Evolutionary conservation across 2,797 vertebrate genomes (phyloP).

Genomic region (Allobates femoralis): DNA sequence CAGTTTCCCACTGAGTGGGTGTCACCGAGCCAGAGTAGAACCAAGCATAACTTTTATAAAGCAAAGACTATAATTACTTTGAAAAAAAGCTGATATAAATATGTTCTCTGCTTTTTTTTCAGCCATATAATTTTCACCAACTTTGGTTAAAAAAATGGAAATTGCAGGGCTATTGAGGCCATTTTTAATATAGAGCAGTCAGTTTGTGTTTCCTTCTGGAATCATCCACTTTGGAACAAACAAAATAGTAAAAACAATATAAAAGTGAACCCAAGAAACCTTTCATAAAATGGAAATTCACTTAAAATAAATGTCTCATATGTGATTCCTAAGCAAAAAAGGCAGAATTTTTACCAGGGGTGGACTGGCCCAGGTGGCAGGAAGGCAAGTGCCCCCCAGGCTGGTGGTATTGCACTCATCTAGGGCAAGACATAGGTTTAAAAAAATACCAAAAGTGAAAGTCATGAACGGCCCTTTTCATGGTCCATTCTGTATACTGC

Average conservation of each 20-base stretch:
- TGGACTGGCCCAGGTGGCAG: too few relatives aligned
- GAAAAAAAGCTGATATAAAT: constrained; percentile 31
- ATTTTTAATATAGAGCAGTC: constrained; percentile 30
- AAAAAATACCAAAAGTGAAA: too few relatives aligned
- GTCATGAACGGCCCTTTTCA: too few relatives aligned
- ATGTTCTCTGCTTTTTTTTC: constrained; percentile 27
- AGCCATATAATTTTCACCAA: constrained; percentile 31
- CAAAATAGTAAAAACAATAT: constrained; percentile 26
- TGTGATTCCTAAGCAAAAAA: neutral
- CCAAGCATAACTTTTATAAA: constrained; percentile 36
- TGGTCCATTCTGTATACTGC: too few relatives aligned
- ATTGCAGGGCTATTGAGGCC: constrained; percentile 16
- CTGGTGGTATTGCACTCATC: too few relatives aligned
- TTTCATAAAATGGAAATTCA: neutral
- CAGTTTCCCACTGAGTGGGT: constrained; percentile 42
- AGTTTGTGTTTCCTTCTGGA: constrained; percentile 31
- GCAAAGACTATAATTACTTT: constrained; percentile 43
- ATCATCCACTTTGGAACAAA: constrained; percentile 19
- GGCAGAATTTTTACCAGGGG: too few relatives aligned
- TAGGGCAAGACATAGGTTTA: too few relatives aligned
- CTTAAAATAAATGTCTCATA: neutral
- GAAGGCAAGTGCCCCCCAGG: too few relatives aligned
- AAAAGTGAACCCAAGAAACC: constrained; percentile 23
- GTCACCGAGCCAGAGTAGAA: constrained; percentile 27
- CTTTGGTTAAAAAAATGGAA: constrained; percentile 49